Conservation (phyloP, 2,113 vertebrate genomes). For the Protobothrops flavoviridis region DNA sequence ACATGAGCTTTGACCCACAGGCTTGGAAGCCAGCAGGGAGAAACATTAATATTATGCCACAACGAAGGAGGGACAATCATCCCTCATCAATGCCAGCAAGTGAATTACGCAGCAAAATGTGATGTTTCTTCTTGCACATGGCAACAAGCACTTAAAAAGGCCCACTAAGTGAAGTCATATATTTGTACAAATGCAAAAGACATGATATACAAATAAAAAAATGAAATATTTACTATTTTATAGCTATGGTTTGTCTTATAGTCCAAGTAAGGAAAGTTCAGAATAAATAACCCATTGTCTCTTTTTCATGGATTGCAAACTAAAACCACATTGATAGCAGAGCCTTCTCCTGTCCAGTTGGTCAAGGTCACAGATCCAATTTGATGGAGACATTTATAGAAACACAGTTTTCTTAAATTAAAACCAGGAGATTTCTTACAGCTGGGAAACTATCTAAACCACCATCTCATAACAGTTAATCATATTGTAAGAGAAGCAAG, state of each 20-base stretch:
- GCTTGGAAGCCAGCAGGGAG: constrained; percentile 78
- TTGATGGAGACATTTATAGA: not conserved
- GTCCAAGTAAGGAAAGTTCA: not conserved
- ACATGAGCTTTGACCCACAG: constrained; percentile 87
- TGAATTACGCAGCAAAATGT: constrained; percentile 55
- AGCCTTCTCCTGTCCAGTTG: too few relatives aligned
- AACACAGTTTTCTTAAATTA: not conserved
- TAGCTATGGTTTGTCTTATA: not conserved
- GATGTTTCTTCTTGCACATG: constrained; percentile 51
- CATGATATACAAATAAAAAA: not conserved
- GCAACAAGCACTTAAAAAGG: constrained; percentile 46
- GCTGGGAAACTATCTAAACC: not conserved
- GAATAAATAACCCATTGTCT: not conserved
- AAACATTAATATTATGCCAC: constrained; percentile 91
- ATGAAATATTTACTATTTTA: not conserved
- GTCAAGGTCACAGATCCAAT: not conserved
- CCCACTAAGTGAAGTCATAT: constrained; percentile 44
- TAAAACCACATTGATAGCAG: not conserved
- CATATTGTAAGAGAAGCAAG: not conserved
- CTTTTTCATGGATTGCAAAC: not conserved
- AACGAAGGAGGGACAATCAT: constrained; percentile 61
- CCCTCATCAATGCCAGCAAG: constrained; percentile 62
- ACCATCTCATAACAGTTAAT: not conserved
- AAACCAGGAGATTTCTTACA: not conserved
- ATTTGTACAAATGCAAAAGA: constrained; percentile 16